Evolutionary conservation across 2,797 vertebrate genomes (phyloP).

Genomic region (Thaleichthys pacificus): DNA sequence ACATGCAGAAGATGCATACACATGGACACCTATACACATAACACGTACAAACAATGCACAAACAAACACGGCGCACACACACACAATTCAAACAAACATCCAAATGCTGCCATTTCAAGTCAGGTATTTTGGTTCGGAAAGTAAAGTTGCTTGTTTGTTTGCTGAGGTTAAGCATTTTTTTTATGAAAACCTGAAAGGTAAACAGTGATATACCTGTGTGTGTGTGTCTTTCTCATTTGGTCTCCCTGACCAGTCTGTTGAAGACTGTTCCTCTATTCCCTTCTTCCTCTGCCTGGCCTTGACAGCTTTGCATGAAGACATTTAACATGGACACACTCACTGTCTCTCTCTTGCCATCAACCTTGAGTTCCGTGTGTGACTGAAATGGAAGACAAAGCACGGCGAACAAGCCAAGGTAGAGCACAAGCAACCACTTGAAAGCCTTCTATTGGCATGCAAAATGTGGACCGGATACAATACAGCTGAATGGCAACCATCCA

Average conservation of each 20-base stretch:
- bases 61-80: background rate
- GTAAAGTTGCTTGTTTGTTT: constrained; percentile 1
- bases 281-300: background rate
- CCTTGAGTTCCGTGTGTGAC: constrained; percentile 6
- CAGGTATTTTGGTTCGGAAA: background rate
- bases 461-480: background rate
- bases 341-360: background rate
- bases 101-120: background rate
- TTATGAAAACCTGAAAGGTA: constrained; percentile 8
- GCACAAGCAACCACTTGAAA: no score
- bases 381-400: background rate
- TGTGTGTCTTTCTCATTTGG: no score
- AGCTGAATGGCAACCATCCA: background rate
- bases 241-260: background rate
- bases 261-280: background rate
- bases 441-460: background rate
- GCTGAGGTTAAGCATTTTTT: background rate
- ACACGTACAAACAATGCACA: no score
- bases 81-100: background rate
- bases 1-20: no score
- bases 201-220: background rate
- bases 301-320: background rate
- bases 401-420: no score
- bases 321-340: background rate
- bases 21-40: no score